Conservation (phyloP, 2,797 vertebrate species). For the Anas flavirostris region DNA sequence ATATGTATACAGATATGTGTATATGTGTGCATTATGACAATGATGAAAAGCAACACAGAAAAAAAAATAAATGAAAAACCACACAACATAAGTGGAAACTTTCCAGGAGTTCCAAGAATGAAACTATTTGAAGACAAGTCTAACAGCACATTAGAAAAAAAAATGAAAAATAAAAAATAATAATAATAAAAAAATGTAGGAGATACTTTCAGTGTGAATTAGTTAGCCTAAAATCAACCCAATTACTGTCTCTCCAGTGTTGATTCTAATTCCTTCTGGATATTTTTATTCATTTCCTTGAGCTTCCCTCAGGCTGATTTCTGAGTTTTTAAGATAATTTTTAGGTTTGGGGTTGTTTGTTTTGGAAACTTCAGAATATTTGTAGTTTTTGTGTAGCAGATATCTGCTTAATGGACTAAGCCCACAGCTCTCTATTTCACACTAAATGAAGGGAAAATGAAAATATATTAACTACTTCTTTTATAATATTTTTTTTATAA, state of each 20-base stretch:
- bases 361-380: constrained; percentile 29
- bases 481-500: constrained; percentile 28
- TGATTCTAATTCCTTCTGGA: constrained; percentile 46
- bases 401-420: neutral
- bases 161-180: neutral
- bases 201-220: neutral
- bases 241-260: constrained; percentile 31
- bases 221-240: constrained; percentile 34
- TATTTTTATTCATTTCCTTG: constrained; percentile 58
- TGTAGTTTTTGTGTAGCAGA: neutral
- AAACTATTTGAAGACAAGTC: neutral
- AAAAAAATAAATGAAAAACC: neutral
- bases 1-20: neutral
- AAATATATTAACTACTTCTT: neutral
- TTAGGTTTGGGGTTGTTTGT: constrained; percentile 31
- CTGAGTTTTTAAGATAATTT: constrained; percentile 42
- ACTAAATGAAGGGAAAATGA: neutral
- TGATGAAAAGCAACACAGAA: neutral
- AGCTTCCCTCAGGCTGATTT: constrained; percentile 50
- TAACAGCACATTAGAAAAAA: neutral
- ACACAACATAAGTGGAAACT: neutral
- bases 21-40: neutral
- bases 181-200: too few species aligned
- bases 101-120: neutral
- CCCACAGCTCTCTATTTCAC: neutral